Conservation (phyloP, 2,797 vertebrate species). For the Lemur catta region DNA sequence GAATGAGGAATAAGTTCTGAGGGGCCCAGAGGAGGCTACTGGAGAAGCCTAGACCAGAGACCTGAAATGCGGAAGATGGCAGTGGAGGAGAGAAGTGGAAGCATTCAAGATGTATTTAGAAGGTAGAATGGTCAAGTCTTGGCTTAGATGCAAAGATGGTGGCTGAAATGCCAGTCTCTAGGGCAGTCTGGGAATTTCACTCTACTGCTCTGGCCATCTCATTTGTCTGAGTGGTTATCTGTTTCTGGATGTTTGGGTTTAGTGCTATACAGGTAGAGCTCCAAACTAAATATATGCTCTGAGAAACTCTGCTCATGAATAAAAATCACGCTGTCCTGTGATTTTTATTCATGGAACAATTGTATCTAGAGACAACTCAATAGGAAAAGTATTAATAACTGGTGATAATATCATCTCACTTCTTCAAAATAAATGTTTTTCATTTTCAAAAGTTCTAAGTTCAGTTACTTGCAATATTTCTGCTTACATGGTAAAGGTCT, state of each 20-base stretch:
- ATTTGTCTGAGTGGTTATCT: background rate
- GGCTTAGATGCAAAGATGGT: background rate
- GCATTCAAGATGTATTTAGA: background rate
- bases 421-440: slow-evolving; percentile 73
- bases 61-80: background rate
- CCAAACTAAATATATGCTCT: slow-evolving; percentile 48
- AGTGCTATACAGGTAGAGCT: slow-evolving; percentile 11
- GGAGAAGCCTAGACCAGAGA: background rate
- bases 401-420: slow-evolving; percentile 75
- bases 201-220: background rate
- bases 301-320: slow-evolving; percentile 62
- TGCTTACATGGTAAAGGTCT: slow-evolving; percentile 37
- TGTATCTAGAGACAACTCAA: slow-evolving; percentile 68
- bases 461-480: slow-evolving; percentile 67
- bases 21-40: background rate
- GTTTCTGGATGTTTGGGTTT: slow-evolving; percentile 41
- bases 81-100: background rate
- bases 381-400: slow-evolving; percentile 74
- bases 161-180: background rate
- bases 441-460: slow-evolving; percentile 74
- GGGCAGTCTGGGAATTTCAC: background rate
- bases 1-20: background rate
- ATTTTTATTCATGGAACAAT: slow-evolving; percentile 75
- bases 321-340: slow-evolving; percentile 57
- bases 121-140: background rate